phyloP scores from a whole-genome alignment of 1,140 invertebrate species.

The Leguminivora glycinivorella region DNA sequence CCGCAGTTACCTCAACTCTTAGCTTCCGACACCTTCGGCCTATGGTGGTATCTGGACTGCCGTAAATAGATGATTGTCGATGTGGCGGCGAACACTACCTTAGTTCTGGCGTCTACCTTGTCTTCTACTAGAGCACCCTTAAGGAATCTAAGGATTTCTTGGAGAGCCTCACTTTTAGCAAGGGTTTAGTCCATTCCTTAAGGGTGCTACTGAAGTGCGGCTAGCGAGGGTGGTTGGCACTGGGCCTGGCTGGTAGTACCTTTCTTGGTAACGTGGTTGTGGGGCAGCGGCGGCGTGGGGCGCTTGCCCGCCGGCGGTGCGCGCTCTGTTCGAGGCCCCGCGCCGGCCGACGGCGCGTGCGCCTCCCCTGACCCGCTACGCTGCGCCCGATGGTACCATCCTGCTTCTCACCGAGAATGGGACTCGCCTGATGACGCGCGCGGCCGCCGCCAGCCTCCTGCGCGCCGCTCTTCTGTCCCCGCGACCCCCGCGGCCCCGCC shows the following conservation, averaged over 20 bases:
- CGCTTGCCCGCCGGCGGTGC: slow-evolving; percentile 64
- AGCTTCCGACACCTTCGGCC: slow-evolving; percentile 75
- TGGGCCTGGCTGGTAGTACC: slow-evolving; percentile 52
- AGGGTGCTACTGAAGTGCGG: slow-evolving; percentile 65
- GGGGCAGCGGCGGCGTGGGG: slow-evolving; percentile 72
- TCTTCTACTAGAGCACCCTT: slow-evolving; percentile 62
- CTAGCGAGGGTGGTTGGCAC: slow-evolving; percentile 51
- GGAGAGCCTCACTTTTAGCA: not conserved
- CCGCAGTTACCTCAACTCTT: slow-evolving; percentile 78
- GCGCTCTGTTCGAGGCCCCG: slow-evolving; percentile 65
- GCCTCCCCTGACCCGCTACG: slow-evolving; percentile 70
- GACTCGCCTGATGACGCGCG: slow-evolving; percentile 75
- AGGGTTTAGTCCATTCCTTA: slow-evolving; percentile 46
- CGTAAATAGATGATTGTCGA: slow-evolving; percentile 56
- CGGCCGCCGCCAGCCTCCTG: slow-evolving; percentile 74
- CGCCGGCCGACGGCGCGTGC: slow-evolving; percentile 51
- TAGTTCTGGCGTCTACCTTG: slow-evolving; percentile 59
- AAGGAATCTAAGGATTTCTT: slow-evolving; percentile 44
- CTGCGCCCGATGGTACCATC: slow-evolving; percentile 75
- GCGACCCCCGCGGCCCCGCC: slow-evolving; percentile 71
- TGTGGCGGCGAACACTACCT: slow-evolving; percentile 62
- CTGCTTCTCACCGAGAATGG: slow-evolving; percentile 78
- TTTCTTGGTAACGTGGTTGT: slow-evolving; percentile 70
- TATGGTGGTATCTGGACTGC: slow-evolving; percentile 66
- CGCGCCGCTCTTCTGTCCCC: slow-evolving; percentile 75